Conservation (phyloP, 2,888 invertebrate species). For the Tillus elongatus region DNA sequence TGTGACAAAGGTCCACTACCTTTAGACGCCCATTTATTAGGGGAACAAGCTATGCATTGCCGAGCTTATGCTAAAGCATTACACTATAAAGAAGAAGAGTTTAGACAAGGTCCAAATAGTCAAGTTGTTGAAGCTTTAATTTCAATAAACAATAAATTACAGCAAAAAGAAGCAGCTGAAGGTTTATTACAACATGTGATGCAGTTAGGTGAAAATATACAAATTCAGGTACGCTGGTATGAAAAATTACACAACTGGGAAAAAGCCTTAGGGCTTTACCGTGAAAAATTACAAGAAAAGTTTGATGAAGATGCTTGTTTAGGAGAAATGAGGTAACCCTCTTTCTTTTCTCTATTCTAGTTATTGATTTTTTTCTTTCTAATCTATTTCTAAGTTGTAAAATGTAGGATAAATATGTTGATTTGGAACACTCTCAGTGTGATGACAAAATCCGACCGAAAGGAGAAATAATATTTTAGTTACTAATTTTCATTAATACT, state of each 20-base stretch:
- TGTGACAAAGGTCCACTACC: conserved; percentile 94
- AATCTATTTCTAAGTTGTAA: neutral
- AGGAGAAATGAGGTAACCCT: conserved; percentile 71
- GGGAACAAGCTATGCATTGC: conserved; percentile 87
- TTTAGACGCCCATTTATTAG: conserved; percentile 75
- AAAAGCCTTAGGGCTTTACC: conserved; percentile 82
- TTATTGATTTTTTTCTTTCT: conserved; percentile 2
- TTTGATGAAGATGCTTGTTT: conserved; percentile 69
- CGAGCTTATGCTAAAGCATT: conserved; percentile 70
- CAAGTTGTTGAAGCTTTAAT: conserved; percentile 90
- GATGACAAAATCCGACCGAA: too few species aligned
- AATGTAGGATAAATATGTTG: neutral
- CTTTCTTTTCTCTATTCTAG: neutral
- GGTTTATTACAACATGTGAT: conserved; percentile 86
- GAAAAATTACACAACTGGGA: conserved; percentile 99
- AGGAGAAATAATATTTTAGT: neutral
- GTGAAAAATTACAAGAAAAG: conserved; percentile 55
- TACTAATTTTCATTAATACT: neutral
- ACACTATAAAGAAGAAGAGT: conserved; percentile 90
- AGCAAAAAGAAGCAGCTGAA: conserved; percentile 96
- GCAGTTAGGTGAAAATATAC: conserved; percentile 57
- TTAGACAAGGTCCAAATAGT: conserved; percentile 70
- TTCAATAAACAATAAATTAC: conserved; percentile 94
- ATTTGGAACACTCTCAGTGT: neutral
- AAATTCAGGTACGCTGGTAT: conserved; percentile 88